Base-by-base conservation (phyloP, 2,888 invertebrate species). In the Aleiodes leptofemur region DNA sequence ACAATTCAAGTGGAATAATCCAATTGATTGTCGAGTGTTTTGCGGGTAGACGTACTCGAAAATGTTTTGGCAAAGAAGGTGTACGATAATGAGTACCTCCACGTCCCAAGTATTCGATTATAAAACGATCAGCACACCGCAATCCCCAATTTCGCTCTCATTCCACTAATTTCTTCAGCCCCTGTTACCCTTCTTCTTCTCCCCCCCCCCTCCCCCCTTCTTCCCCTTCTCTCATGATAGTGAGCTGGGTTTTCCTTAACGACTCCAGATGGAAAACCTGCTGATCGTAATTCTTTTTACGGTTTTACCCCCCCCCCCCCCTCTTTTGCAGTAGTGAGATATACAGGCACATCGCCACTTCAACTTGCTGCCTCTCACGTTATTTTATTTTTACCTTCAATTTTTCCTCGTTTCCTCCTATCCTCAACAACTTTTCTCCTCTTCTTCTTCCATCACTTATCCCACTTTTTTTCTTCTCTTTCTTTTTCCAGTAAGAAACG, bases 251-350 rank as follows among this genome's bases (percentile, higher is more conserved):
- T 74, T 78, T 76, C 81, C 81, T 84, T 84, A 86, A 85, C 84
- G 83, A 83, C 83, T 82, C 82, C 83, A 83, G 83, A 84, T 83
- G 84, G 82, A 82, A 84, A 84, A 82, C 83, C 82, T 81, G 71
- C 77, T 74, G 71, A 66, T 69, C 77, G 71, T 74, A 71, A 71
- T 71, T 77, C 71, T 71, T 72, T 72, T 43, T 31, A 69, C 69
- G 16, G 31, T 13, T n/a, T 51, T 16, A 38, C 34, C 34, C 1
- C 4, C n/a, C 1, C 38, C 38, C 23, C 23, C 23, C 23, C 23
- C 23, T 23, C 23, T n/a, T n/a, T n/a, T n/a, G 23, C 23, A 23
- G 23, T 23, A 43, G 55, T 56, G 23, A 51, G 66, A 66, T 14
- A 56, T 69, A 53, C 16, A 55, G 34, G 34, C 56, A 13, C 53